phyloP scores from a whole-genome alignment of 2,113 vertebrate species.

The Pyxicephalus adspersus region DNA sequence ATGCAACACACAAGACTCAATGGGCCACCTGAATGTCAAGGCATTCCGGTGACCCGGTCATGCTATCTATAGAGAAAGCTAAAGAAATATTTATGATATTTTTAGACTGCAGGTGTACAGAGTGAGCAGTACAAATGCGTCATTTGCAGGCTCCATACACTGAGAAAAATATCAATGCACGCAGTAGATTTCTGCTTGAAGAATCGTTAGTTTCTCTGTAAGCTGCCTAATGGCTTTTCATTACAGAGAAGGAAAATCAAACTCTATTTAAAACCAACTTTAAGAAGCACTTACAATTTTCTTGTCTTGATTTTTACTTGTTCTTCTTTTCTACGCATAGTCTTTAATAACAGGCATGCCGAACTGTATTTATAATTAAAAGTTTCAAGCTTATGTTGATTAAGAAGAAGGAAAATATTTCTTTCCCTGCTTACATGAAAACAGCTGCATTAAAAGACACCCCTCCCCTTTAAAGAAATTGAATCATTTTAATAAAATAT shows the following conservation, averaged over 20 bases:
- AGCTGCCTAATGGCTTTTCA: conserved; percentile 9
- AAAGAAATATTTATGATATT: neutral
- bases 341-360: neutral
- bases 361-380: neutral
- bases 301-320: conserved; percentile 12
- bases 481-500: too few relatives aligned
- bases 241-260: conserved; percentile 29
- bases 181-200: neutral
- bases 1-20: too few relatives aligned
- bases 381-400: neutral
- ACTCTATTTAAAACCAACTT: conserved; percentile 26
- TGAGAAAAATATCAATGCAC: conserved; percentile 20
- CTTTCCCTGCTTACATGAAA: neutral
- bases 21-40: neutral
- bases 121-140: neutral
- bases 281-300: conserved; percentile 8
- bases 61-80: conserved; percentile 35
- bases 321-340: neutral
- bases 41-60: neutral
- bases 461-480: too few relatives aligned
- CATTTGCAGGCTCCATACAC: conserved; percentile 7
- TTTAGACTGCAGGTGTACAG: conserved; percentile 34
- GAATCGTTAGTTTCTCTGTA: neutral
- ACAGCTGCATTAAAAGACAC: too few relatives aligned
- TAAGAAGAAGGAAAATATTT: neutral